These are phyloP conservation scores for Drosophila histrio DNA, from an alignment of 2,888 invertebrate species.

Conservation along the genomic window DNA sequence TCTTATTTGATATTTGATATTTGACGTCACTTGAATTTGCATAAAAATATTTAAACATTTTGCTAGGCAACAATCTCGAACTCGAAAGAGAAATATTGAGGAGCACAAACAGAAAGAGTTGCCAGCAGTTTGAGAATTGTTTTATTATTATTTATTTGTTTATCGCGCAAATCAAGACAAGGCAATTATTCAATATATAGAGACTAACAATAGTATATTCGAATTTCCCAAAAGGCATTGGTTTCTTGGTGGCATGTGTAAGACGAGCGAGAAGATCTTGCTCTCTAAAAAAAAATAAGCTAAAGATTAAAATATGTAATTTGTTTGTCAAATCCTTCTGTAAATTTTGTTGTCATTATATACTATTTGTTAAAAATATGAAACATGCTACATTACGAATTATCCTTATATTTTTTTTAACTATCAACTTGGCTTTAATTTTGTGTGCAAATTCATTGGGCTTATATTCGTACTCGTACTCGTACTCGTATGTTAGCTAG, in stretches of 20 bases:
- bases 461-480: conserved; percentile 18
- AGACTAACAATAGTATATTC: conserved; percentile 1
- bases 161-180: conserved; percentile 37
- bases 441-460: conserved; percentile 39
- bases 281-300: conserved; percentile 34
- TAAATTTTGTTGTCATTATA: conserved; percentile 71
- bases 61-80: conserved; percentile 34
- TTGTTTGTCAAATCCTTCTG: conserved; percentile 79
- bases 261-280: conserved; percentile 15
- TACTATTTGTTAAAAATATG: neutral
- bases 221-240: conserved; percentile 86
- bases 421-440: conserved; percentile 39
- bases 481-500: conserved; percentile 13
- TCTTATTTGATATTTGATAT: conserved; percentile 23
- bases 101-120: conserved; percentile 30
- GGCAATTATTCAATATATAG: neutral
- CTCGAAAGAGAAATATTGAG: conserved; percentile 9
- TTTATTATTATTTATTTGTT: conserved; percentile 27
- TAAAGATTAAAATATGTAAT: conserved; percentile 41
- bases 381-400: conserved; percentile 2
- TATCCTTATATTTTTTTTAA: neutral
- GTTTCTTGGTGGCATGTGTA: conserved; percentile 91
- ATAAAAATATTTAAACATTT: conserved; percentile 58
- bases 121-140: conserved; percentile 36
- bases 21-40: conserved; percentile 67